Evolutionary conservation across 1,140 invertebrate species (phyloP).

Genomic region (Muscidifurax raptorellus): DNA sequence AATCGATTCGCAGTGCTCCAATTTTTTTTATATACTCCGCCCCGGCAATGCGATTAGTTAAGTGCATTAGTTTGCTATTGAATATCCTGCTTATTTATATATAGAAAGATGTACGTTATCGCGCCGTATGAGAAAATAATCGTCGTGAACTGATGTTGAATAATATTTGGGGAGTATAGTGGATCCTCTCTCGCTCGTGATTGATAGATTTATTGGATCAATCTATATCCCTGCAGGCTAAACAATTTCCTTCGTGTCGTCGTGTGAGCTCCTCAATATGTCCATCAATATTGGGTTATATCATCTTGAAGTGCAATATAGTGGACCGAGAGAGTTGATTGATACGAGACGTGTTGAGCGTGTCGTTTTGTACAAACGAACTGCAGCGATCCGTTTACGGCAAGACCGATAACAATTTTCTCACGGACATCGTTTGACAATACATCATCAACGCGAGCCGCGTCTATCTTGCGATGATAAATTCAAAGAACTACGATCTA

Average conservation of each 20-base stretch:
- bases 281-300: constrained; percentile 23
- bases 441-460: too few relatives aligned
- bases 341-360: not conserved
- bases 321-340: not conserved
- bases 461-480: too few relatives aligned
- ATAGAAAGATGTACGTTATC: too few relatives aligned
- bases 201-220: constrained; percentile 32
- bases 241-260: not conserved
- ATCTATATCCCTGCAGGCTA: not conserved
- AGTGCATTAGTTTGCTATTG: not conserved
- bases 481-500: too few relatives aligned
- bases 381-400: too few relatives aligned
- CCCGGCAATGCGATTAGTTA: too few relatives aligned
- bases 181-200: not conserved
- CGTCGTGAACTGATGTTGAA: not conserved
- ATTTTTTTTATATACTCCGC: too few relatives aligned
- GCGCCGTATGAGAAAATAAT: not conserved
- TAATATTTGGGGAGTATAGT: not conserved
- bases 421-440: not conserved
- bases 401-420: too few relatives aligned
- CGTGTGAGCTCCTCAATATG: not conserved
- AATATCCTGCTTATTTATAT: too few relatives aligned
- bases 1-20: not conserved
- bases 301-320: not conserved
- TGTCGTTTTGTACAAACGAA: too few relatives aligned